phyloP scores from a whole-genome alignment of 2,113 vertebrate genomes.

The Prunella himalayana region DNA sequence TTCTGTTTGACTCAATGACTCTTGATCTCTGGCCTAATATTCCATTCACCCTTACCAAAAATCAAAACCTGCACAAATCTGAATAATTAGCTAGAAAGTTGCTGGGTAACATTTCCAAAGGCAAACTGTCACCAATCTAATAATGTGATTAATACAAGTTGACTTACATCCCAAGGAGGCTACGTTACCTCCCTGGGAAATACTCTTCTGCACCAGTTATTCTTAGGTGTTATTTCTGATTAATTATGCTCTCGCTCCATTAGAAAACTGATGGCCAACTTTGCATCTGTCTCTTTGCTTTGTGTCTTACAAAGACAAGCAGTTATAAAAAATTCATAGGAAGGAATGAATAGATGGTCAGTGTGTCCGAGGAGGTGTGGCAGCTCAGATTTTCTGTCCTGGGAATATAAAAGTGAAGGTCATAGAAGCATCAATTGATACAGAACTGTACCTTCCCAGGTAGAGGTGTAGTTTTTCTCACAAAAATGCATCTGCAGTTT shows the following conservation, averaged over 20 bases:
- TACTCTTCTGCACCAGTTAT: conserved; percentile 48
- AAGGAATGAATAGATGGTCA: conserved; percentile 5
- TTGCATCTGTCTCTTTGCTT: conserved; percentile 39
- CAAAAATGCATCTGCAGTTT: background rate
- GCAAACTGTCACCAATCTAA: conserved; percentile 21
- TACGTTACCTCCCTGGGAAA: conserved; percentile 51
- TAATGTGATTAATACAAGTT: conserved; percentile 21
- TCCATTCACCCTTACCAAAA: background rate
- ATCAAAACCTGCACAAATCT: background rate
- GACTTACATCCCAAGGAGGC: conserved; percentile 6
- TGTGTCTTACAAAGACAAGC: conserved; percentile 28
- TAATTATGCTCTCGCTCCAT: conserved; percentile 60
- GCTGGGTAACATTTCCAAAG: background rate
- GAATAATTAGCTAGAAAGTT: background rate
- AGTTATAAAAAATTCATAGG: conserved; percentile 37
- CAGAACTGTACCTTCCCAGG: background rate
- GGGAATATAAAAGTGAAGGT: conserved; percentile 22
- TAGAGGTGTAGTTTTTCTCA: background rate
- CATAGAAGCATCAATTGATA: background rate
- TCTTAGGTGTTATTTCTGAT: conserved; percentile 66
- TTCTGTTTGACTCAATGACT: background rate
- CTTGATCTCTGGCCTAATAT: background rate
- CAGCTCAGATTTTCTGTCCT: background rate
- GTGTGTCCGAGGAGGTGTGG: background rate
- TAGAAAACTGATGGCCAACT: conserved; percentile 45